These are phyloP conservation scores for Nixonia krombeini DNA, from an alignment of 1,140 invertebrate species.

Conservation along the genomic window DNA sequence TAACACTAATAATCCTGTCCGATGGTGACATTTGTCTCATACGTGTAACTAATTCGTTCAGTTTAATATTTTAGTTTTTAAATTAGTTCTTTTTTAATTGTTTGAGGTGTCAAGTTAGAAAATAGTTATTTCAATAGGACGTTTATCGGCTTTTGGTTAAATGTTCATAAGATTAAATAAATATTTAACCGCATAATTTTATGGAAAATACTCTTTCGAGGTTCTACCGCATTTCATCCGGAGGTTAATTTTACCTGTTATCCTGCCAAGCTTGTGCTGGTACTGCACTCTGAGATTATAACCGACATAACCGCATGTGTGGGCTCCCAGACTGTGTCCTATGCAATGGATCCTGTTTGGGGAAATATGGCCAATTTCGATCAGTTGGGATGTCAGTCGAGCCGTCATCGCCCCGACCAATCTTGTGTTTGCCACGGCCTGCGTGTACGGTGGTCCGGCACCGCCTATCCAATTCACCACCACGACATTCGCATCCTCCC, in stretches of 20 bases:
- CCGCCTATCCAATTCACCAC: conserved; percentile 89
- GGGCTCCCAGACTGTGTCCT: conserved; percentile 91
- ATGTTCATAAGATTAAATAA: no score
- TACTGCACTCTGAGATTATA: conserved; percentile 74
- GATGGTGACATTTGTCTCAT: no score
- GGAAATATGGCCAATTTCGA: conserved; percentile 58
- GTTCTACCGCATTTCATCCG: no score
- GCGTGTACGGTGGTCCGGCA: conserved; percentile 88
- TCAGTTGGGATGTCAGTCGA: conserved; percentile 75
- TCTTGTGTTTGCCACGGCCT: conserved; percentile 92
- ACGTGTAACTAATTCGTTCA: no score
- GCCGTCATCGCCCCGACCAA: conserved; percentile 87
- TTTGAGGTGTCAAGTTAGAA: no score
- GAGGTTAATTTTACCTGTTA: conserved; percentile 69
- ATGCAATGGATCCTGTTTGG: conserved; percentile 80
- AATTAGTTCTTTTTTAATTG: no score
- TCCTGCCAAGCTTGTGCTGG: conserved; percentile 64
- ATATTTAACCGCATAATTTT: no score
- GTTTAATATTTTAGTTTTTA: no score
- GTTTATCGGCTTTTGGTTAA: no score
- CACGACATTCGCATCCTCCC: conserved; percentile 81
- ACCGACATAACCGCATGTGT: conserved; percentile 88
- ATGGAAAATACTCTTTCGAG: no score
- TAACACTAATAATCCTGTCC: no score
- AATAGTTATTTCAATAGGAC: no score